Evolutionary conservation across 1,140 invertebrate species (phyloP).

Genomic region (Apis cerana): DNA sequence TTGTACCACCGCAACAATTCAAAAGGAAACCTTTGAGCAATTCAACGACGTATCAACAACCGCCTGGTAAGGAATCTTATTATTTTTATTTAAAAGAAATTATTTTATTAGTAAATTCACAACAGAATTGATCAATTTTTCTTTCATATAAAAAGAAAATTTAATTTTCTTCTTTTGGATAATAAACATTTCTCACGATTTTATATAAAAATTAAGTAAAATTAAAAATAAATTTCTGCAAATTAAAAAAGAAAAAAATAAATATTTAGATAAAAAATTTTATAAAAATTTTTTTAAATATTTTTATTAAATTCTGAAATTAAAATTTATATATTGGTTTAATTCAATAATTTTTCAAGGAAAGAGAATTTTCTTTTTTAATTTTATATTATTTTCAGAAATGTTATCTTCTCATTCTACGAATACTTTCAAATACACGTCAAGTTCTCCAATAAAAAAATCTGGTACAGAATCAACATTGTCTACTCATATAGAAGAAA

Average conservation of each 20-base stretch:
- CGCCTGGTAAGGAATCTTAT: background rate
- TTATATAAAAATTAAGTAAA: background rate
- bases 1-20: conserved; percentile 41
- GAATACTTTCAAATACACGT: background rate
- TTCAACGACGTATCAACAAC: background rate
- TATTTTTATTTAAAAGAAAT: background rate
- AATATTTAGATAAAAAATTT: background rate
- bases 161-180: background rate
- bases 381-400: background rate
- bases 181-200: background rate
- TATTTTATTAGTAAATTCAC: background rate
- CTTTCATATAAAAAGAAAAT: background rate
- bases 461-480: background rate
- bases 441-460: conserved; percentile 10
- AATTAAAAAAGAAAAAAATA: background rate
- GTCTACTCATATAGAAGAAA: background rate
- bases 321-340: background rate
- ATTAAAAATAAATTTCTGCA: background rate
- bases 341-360: background rate
- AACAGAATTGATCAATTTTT: background rate
- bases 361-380: background rate
- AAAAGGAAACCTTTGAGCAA: conserved; percentile 55
- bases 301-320: background rate
- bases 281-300: background rate
- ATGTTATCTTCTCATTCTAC: background rate